Conservation (phyloP, 2,888 invertebrate genomes). For the Galeopsomyia nigrocyanea region DNA sequence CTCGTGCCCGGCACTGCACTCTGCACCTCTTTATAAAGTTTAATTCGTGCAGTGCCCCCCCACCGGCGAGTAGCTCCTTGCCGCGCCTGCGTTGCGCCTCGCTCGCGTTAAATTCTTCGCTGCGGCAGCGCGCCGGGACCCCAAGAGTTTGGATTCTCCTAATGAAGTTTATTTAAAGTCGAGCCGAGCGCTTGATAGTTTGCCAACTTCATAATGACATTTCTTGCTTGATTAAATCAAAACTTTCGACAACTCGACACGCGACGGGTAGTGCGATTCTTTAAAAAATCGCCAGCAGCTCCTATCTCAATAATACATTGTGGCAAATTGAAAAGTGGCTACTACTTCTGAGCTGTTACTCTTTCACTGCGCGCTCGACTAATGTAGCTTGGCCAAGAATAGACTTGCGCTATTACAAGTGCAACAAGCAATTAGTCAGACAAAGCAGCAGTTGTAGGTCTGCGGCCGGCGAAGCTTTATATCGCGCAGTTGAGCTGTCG, state of each 20-base stretch:
- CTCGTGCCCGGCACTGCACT: not conserved
- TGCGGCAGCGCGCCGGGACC: not conserved
- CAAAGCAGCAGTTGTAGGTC: no score
- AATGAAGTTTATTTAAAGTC: conserved; percentile 49
- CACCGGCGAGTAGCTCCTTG: no score
- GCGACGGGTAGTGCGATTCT: conserved; percentile 21
- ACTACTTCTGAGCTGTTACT: no score
- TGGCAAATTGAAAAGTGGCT: no score
- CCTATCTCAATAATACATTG: no score
- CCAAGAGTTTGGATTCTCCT: conserved; percentile 44
- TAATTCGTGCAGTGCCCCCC: conserved; percentile 36
- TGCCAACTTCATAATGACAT: conserved; percentile 43
- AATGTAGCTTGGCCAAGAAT: not conserved
- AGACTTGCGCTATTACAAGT: not conserved
- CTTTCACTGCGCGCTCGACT: not conserved
- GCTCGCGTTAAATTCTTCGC: not conserved
- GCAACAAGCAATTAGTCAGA: no score
- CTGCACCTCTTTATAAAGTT: conserved; percentile 40
- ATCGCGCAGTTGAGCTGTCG: no score
- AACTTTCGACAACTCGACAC: conserved; percentile 32
- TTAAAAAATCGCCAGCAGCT: conserved; percentile 33
- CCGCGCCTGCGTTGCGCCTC: not conserved
- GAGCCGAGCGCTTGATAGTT: conserved; percentile 43
- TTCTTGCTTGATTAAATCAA: conserved; percentile 47
- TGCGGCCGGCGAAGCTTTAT: no score